These are phyloP conservation scores for Drosophila albomicans DNA, from an alignment of 1,140 invertebrate species.

Conservation along the genomic window DNA sequence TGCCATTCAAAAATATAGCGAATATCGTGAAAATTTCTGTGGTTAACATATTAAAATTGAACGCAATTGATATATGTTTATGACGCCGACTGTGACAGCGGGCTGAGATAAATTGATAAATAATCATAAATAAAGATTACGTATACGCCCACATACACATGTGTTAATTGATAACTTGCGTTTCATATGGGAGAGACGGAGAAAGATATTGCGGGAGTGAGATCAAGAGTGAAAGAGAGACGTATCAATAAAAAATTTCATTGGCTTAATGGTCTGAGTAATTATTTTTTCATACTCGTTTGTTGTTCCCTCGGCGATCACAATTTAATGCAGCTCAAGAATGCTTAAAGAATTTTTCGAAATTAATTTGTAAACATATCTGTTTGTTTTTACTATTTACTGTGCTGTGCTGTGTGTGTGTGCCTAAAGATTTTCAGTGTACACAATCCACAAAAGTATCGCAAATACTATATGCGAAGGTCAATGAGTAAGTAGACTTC, in stretches of 20 bases:
- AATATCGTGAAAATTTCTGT: slow-evolving; percentile 8
- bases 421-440: slow-evolving; percentile 12
- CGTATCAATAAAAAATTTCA: slow-evolving; percentile 36
- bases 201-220: background rate
- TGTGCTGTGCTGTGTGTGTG: background rate
- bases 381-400: slow-evolving; percentile 14
- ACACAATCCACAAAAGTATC: slow-evolving; percentile 4
- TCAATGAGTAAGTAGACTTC: background rate
- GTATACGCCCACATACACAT: slow-evolving; percentile 7
- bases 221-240: background rate
- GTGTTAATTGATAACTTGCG: slow-evolving; percentile 13
- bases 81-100: slow-evolving; percentile 36
- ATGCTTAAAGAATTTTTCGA: slow-evolving; percentile 24
- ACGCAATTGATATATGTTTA: slow-evolving; percentile 25
- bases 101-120: slow-evolving; percentile 1
- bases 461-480: slow-evolving; percentile 12
- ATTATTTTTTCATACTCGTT: slow-evolving; percentile 29
- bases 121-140: slow-evolving; percentile 30
- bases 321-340: slow-evolving; percentile 35
- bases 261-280: slow-evolving; percentile 30
- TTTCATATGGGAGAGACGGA: background rate
- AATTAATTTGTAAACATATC: slow-evolving; percentile 32
- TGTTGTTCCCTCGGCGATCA: background rate
- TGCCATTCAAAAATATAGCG: background rate
- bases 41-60: slow-evolving; percentile 15